Conservation (phyloP, 1,140 invertebrate genomes). For the Homarus americanus region DNA sequence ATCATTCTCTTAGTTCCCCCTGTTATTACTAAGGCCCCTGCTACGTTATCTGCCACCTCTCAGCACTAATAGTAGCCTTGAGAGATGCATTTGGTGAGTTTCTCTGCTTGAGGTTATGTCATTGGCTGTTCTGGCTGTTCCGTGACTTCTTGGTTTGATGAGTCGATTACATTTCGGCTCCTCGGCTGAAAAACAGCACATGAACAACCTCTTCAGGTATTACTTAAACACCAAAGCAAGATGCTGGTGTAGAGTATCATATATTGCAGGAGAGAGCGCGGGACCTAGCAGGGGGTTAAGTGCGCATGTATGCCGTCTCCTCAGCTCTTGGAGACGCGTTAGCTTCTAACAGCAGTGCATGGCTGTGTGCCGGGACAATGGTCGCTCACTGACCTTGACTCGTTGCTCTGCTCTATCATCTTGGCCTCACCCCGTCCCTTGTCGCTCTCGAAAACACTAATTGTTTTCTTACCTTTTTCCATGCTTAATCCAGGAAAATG, state of each 20-base stretch:
- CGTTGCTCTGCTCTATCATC: constrained; percentile 17
- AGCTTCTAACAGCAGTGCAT: constrained; percentile 47
- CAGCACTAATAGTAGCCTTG: background rate
- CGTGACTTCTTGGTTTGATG: background rate
- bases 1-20: constrained; percentile 26
- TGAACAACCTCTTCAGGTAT: background rate
- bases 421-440: constrained; percentile 57
- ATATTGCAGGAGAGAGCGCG: background rate
- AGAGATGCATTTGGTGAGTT: background rate
- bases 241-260: too few relatives aligned
- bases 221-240: too few relatives aligned
- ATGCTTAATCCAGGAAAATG: constrained; percentile 73
- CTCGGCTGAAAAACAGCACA: background rate
- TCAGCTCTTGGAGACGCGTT: constrained; percentile 12
- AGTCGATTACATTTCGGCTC: background rate
- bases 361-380: constrained; percentile 38
- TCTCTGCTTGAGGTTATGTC: background rate
- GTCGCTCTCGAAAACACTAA: constrained; percentile 65
- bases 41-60: constrained; percentile 16
- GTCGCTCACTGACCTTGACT: constrained; percentile 36
- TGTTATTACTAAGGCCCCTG: constrained; percentile 15
- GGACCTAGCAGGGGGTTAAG: constrained; percentile 16
- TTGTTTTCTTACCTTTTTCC: constrained; percentile 71
- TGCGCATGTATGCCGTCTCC: constrained; percentile 33
- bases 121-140: background rate